These are phyloP conservation scores for Galbula dea DNA, from an alignment of 2,113 vertebrate genomes.

Conservation along the genomic window DNA sequence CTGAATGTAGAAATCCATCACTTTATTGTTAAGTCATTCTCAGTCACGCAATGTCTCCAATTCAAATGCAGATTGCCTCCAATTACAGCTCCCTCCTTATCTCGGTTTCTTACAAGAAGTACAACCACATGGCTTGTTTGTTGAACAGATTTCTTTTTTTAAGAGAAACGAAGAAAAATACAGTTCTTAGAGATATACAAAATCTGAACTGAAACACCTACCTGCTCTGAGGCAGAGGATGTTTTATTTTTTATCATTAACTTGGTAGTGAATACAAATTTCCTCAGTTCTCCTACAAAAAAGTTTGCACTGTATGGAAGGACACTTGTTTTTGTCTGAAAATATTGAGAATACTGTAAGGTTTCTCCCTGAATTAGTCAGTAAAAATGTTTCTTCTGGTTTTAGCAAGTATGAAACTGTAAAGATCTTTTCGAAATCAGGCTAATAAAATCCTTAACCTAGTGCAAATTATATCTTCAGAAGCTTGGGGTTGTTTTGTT, in stretches of 20 bases:
- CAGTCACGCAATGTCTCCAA: background rate
- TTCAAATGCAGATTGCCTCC: background rate
- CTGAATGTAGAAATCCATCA: background rate
- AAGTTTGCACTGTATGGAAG: background rate
- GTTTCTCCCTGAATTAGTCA: background rate
- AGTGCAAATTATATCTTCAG: background rate
- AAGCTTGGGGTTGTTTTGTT: background rate
- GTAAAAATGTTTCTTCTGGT: background rate
- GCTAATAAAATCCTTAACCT: background rate
- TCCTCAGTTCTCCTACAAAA: background rate
- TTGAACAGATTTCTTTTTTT: background rate
- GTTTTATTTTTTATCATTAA: background rate
- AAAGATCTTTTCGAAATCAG: background rate
- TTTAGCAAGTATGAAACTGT: background rate
- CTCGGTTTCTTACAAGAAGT: background rate
- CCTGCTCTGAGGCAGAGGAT: background rate
- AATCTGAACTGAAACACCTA: background rate
- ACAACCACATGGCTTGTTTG: background rate
- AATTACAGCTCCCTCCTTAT: background rate
- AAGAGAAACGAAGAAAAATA: background rate
- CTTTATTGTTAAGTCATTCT: background rate
- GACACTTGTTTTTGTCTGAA: background rate
- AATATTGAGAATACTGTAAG: background rate
- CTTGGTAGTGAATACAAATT: background rate
- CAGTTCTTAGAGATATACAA: background rate